Percentiles rank a stretch among this genome's conserved stretches.
Conservation (phyloP, 2,797 vertebrate genomes). For the Galago senegalensis region DNA sequence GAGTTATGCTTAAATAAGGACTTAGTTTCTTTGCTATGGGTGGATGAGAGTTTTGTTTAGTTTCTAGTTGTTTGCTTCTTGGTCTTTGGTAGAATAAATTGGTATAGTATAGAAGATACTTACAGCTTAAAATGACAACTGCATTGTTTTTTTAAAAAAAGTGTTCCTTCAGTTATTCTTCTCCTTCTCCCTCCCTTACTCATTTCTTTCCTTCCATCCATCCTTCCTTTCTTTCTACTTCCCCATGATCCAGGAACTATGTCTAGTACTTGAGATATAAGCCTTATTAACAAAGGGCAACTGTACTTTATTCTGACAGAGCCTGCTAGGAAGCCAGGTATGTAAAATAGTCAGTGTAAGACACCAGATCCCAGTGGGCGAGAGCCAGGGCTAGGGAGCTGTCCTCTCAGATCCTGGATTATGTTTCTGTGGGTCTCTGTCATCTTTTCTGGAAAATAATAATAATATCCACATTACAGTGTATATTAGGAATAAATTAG, state of each 20-base stretch:
- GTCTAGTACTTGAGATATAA: background rate
- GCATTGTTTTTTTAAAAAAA: background rate
- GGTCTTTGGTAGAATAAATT: constrained; percentile 37
- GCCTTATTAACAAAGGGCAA: background rate
- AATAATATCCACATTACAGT: background rate
- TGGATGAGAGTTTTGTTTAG: background rate
- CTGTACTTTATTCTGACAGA: background rate
- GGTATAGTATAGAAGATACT: background rate
- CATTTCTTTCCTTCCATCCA: background rate
- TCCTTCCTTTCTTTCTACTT: background rate
- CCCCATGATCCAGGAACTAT: background rate
- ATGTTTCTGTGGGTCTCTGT: background rate
- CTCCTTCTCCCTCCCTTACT: background rate
- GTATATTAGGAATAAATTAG: background rate
- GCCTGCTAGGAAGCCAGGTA: background rate
- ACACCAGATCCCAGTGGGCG: background rate
- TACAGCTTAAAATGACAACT: background rate
- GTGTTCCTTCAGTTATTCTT: background rate
- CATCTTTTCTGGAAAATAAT: background rate
- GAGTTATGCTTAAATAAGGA: constrained; percentile 28
- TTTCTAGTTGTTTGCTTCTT: background rate
- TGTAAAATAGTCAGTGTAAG: background rate
- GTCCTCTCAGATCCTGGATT: background rate
- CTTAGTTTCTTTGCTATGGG: background rate
- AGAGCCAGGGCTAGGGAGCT: background rate